These are phyloP conservation scores for Lumbricus terrestris DNA, from an alignment of 2,888 invertebrate species.

Conservation along the genomic window DNA sequence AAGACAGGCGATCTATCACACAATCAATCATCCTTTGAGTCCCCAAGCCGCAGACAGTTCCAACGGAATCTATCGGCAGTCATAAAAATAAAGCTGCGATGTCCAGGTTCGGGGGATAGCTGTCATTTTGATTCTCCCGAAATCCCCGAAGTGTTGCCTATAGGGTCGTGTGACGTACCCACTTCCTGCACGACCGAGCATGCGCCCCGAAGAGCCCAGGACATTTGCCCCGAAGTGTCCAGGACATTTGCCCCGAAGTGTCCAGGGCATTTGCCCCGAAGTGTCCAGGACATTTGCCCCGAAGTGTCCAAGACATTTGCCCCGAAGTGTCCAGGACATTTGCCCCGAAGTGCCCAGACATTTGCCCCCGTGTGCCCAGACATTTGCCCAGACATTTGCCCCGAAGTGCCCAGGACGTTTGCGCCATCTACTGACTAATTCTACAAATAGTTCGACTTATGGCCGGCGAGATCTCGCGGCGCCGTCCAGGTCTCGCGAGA, in stretches of 20 bases:
- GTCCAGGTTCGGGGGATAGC: neutral
- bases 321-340: neutral
- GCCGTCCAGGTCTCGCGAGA: neutral
- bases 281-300: neutral
- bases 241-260: neutral
- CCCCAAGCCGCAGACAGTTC: neutral
- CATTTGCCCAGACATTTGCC: neutral
- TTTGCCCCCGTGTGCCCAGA: no score
- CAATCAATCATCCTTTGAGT: neutral
- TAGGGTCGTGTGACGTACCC: no score
- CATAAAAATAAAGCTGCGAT: neutral
- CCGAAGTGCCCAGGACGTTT: neutral
- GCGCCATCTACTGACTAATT: neutral
- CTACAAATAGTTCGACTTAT: neutral
- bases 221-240: neutral
- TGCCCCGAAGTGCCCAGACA: neutral
- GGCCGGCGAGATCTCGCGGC: neutral
- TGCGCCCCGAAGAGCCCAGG: no score
- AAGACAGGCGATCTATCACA: neutral
- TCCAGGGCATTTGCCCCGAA: neutral
- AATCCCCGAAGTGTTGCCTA: neutral
- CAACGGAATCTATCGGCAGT: neutral
- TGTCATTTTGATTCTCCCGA: neutral
- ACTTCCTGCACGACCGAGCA: no score
- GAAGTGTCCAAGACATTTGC: neutral